Evolutionary conservation across 2,888 invertebrate genomes (phyloP).

Genomic region (Clistopyga incitator): DNA sequence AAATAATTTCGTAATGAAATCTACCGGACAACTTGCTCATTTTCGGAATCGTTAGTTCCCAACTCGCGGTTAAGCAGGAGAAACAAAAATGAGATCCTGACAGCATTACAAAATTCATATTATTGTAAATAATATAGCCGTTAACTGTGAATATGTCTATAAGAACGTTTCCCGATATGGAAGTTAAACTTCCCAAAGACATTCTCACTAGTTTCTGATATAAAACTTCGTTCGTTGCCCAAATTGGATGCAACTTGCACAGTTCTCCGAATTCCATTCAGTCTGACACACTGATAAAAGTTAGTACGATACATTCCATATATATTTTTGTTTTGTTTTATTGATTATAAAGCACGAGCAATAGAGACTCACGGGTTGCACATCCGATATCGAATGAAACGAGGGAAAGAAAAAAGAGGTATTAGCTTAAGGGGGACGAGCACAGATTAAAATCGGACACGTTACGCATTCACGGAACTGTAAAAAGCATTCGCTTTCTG

Average conservation of each 20-base stretch:
- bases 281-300: slow-evolving; percentile 50
- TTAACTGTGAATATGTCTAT: slow-evolving; percentile 78
- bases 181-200: slow-evolving; percentile 68
- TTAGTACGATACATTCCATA: slow-evolving; percentile 74
- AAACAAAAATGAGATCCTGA: slow-evolving; percentile 34
- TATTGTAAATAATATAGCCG: slow-evolving; percentile 77
- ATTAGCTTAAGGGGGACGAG: slow-evolving; percentile 67
- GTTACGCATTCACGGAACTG: slow-evolving; percentile 60
- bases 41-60: slow-evolving; percentile 60
- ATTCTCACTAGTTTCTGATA: slow-evolving; percentile 61
- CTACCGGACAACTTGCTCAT: slow-evolving; percentile 65
- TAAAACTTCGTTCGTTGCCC: background rate
- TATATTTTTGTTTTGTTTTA: slow-evolving; percentile 35
- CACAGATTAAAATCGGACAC: slow-evolving; percentile 69
- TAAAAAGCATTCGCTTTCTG: slow-evolving; percentile 23
- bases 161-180: slow-evolving; percentile 69
- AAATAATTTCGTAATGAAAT: slow-evolving; percentile 36
- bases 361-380: slow-evolving; percentile 46
- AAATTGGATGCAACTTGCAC: slow-evolving; percentile 30
- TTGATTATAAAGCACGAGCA: slow-evolving; percentile 61
- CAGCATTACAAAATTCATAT: slow-evolving; percentile 62
- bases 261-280: slow-evolving; percentile 54
- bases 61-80: slow-evolving; percentile 34
- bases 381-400: slow-evolving; percentile 46
- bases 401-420: slow-evolving; percentile 17